Percentiles rank a stretch among this genome's conserved stretches.
Conservation (phyloP, 2,113 vertebrate species). For the Amphiprion percula region DNA sequence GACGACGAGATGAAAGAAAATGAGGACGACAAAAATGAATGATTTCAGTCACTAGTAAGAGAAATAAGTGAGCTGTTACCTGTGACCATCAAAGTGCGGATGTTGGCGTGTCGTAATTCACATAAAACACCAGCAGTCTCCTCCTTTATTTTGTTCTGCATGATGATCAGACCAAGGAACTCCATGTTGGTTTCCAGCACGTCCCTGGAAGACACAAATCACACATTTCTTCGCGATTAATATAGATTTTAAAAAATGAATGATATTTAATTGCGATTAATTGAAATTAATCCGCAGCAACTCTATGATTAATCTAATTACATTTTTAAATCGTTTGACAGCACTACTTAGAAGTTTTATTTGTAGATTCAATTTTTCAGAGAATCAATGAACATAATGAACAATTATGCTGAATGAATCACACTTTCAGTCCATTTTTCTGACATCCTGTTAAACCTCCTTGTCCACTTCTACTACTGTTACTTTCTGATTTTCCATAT, state of each 20-base stretch:
- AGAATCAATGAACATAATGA: neutral
- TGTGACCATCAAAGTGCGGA: constrained; percentile 98
- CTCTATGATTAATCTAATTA: too few relatives aligned
- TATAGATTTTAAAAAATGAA: too few relatives aligned
- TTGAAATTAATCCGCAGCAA: too few relatives aligned
- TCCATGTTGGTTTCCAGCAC: constrained; percentile 94
- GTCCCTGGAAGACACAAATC: constrained; percentile 83
- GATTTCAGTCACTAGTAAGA: neutral
- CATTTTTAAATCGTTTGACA: too few relatives aligned
- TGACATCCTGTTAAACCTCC: neutral
- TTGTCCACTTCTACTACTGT: too few relatives aligned
- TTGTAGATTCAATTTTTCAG: neutral
- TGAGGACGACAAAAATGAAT: neutral
- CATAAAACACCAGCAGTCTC: constrained; percentile 91
- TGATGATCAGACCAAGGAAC: constrained; percentile 95
- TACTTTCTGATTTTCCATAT: constrained; percentile 27
- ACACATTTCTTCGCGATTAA: neutral
- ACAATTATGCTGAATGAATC: too few relatives aligned
- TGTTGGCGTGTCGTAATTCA: constrained; percentile 91
- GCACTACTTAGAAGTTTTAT: too few relatives aligned
- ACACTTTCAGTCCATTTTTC: neutral
- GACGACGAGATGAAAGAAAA: neutral
- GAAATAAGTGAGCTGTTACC: constrained; percentile 76
- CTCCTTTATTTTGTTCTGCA: constrained; percentile 97
- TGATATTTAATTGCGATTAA: too few relatives aligned